Evolutionary conservation across 2,113 vertebrate species (phyloP).

Genomic region (Phodopus roborovskii): DNA sequence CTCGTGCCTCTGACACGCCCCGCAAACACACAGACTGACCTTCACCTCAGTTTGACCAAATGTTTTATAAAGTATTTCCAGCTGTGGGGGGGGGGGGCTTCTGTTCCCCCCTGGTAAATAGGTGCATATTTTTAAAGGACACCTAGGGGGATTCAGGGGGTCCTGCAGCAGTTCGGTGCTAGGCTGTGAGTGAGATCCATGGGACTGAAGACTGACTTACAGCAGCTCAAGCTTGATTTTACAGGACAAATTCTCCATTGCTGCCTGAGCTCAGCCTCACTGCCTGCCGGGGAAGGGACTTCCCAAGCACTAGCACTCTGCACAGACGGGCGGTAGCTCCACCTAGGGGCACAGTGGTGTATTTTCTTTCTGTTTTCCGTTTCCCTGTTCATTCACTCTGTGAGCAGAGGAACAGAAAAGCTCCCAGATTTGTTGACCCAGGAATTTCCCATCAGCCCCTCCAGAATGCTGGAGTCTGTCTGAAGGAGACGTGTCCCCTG

Average conservation of each 20-base stretch:
- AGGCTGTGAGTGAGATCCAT: conserved; percentile 55
- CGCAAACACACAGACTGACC: background rate
- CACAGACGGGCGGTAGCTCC: conserved; percentile 76
- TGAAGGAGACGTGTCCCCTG: background rate
- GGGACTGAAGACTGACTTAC: conserved; percentile 81
- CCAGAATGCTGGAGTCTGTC: background rate
- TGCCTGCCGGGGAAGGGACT: conserved; percentile 24
- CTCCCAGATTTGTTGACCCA: background rate
- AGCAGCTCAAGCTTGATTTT: conserved; percentile 76
- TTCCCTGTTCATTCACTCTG: background rate
- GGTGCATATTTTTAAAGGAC: background rate
- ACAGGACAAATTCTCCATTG: conserved; percentile 71
- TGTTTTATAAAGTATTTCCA: background rate
- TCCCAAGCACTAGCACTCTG: background rate
- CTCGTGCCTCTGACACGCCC: background rate
- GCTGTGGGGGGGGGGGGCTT: fast-evolving
- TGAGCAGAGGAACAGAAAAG: background rate
- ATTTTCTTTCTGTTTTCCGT: background rate
- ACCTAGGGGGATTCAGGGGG: conserved; percentile 47
- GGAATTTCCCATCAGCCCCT: background rate
- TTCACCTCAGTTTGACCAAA: background rate
- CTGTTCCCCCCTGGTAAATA: background rate
- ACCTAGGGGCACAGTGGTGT: conserved; percentile 82
- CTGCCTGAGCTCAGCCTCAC: conserved; percentile 75
- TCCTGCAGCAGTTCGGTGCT: background rate